A percentile compares a stretch with the other conserved stretches of the same genome.
phyloP scores from a whole-genome alignment of 2,113 vertebrate genomes.

The Bettongia penicillata region DNA sequence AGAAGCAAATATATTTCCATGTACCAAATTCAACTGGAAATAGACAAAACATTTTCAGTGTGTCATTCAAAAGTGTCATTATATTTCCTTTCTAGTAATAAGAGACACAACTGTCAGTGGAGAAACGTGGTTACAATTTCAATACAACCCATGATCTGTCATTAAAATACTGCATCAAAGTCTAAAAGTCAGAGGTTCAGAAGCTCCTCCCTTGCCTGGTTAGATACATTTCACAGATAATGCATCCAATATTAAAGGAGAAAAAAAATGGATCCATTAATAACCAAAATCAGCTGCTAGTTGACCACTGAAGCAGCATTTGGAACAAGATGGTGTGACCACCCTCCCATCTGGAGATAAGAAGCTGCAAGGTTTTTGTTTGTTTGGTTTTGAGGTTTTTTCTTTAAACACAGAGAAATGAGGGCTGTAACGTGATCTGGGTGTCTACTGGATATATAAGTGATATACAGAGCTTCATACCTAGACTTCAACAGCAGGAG shows the following conservation, averaged over 20 bases:
- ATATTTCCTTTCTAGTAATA: conserved; percentile 32
- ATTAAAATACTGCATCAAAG: conserved; percentile 41
- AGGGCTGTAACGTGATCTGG: background rate
- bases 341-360: conserved; percentile 60
- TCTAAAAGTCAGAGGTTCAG: background rate
- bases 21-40: conserved; percentile 51
- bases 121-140: conserved; percentile 39
- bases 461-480: conserved; percentile 7
- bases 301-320: conserved; percentile 42
- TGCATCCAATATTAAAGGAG: conserved; percentile 46
- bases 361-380: background rate
- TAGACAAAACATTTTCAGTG: background rate
- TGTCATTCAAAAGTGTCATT: conserved; percentile 27
- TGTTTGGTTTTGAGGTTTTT: too few species aligned
- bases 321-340: conserved; percentile 9
- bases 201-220: background rate
- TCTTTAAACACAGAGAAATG: background rate
- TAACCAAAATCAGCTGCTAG: conserved; percentile 50
- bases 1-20: conserved; percentile 30
- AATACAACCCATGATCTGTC: background rate
- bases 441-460: background rate
- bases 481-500: conserved; percentile 1
- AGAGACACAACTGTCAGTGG: background rate
- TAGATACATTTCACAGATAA: conserved; percentile 21
- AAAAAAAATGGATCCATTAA: conserved; percentile 53